These are phyloP conservation scores for Ooceraea biroi DNA, from an alignment of 1,140 invertebrate species.

Conservation along the genomic window DNA sequence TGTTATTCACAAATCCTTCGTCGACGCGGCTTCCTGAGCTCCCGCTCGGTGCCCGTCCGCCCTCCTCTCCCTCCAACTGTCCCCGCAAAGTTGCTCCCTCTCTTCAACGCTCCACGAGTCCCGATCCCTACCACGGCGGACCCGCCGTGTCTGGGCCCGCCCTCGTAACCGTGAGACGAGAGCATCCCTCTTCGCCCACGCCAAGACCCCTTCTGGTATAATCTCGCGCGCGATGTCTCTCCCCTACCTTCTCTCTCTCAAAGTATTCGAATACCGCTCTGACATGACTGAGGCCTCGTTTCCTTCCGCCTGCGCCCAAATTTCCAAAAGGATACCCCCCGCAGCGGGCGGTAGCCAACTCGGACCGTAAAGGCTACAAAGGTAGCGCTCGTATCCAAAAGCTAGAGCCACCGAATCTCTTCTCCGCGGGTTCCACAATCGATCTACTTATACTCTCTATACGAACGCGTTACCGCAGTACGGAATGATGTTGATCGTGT, in stretches of 20 bases:
- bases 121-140: conserved; percentile 64
- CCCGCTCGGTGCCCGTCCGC: conserved; percentile 73
- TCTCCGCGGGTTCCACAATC: not conserved
- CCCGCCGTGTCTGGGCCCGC: conserved; percentile 75
- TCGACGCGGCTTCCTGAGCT: conserved; percentile 83
- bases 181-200: conserved; percentile 80
- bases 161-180: conserved; percentile 77
- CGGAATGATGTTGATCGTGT: no score
- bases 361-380: conserved; percentile 61
- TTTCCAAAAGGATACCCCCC: conserved; percentile 73
- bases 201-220: conserved; percentile 63
- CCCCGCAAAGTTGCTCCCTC: conserved; percentile 59
- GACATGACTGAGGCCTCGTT: conserved; percentile 5
- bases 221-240: conserved; percentile 44
- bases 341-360: conserved; percentile 81
- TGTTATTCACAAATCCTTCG: conserved; percentile 86
- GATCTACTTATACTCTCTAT: not conserved
- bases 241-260: conserved; percentile 29
- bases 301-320: conserved; percentile 61
- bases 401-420: conserved; percentile 49
- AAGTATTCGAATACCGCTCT: conserved; percentile 50
- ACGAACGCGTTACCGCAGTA: conserved; percentile 2
- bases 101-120: conserved; percentile 44
- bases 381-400: conserved; percentile 68
- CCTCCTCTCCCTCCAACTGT: conserved; percentile 65